Evolutionary conservation across 2,797 vertebrate genomes (phyloP).

Genomic region (Moxostoma hubbsi): DNA sequence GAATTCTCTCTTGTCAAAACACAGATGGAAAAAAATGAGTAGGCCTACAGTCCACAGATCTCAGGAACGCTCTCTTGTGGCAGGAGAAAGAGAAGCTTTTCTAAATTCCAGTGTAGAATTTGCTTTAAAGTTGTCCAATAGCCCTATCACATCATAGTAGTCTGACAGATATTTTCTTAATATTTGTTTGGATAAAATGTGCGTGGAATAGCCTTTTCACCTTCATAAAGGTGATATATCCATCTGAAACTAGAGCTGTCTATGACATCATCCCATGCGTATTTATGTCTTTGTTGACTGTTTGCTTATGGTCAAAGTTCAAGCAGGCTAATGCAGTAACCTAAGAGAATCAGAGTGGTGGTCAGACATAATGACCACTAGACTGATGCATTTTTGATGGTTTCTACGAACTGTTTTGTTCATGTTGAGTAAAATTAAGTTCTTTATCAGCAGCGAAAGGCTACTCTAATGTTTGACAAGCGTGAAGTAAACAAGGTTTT

Average conservation of each 20-base stretch:
- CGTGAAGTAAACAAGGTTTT: slow-evolving; percentile 36
- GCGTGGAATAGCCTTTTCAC: background rate
- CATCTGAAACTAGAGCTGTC: background rate
- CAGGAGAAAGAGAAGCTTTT: background rate
- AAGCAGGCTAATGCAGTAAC: slow-evolving; percentile 65
- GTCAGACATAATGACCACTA: slow-evolving; percentile 58
- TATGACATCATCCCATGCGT: background rate
- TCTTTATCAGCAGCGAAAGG: slow-evolving; percentile 34
- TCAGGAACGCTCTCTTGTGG: slow-evolving; percentile 74
- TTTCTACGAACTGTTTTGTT: slow-evolving; percentile 69
- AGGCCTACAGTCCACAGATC: background rate
- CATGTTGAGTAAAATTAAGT: slow-evolving; percentile 22
- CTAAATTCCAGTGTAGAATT: background rate
- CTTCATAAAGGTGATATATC: background rate
- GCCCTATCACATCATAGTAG: background rate
- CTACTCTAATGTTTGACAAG: slow-evolving; percentile 24
- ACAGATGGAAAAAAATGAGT: background rate
- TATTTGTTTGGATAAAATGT: background rate
- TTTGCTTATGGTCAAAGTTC: slow-evolving; percentile 67
- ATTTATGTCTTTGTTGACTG: slow-evolving; percentile 44
- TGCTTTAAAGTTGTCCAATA: background rate
- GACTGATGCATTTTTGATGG: slow-evolving; percentile 38
- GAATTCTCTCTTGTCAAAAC: background rate
- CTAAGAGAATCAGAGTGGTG: slow-evolving; percentile 58
- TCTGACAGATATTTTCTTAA: background rate